Evolutionary conservation across 2,113 vertebrate species (phyloP).

Genomic region (Cyphomyrus discorhynchus): DNA sequence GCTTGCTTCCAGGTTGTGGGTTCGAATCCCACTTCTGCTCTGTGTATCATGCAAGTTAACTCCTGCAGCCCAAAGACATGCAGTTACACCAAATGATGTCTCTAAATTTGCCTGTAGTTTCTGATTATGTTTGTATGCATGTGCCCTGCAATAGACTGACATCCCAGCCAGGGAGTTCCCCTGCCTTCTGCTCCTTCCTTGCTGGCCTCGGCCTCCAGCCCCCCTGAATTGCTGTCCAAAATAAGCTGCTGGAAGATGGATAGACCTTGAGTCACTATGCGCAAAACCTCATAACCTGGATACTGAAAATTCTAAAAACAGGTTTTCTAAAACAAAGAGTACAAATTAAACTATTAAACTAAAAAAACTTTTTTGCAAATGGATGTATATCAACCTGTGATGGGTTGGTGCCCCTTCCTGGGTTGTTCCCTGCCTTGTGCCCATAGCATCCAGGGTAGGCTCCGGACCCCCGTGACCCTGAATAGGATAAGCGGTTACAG

Average conservation of each 20-base stretch:
- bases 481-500: not conserved
- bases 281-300: not conserved
- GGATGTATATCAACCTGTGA: not conserved
- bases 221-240: not conserved
- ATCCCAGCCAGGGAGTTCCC: not conserved
- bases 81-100: not conserved
- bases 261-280: not conserved
- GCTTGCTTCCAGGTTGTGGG: not conserved
- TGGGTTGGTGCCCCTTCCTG: not conserved
- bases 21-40: not conserved
- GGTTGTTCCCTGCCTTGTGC: not conserved
- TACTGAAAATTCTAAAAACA: not conserved
- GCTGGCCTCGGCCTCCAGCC: not conserved
- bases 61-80: not conserved
- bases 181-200: not conserved
- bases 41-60: not conserved
- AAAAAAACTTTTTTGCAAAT: not conserved
- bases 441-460: not conserved
- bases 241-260: not conserved
- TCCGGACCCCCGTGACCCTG: not conserved
- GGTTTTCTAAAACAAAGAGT: not conserved
- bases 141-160: not conserved
- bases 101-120: not conserved
- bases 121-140: not conserved
- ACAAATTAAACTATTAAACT: not conserved